Evolutionary conservation across 2,888 invertebrate genomes (phyloP), one percentile per base, ranked within the genome.

Genomic region (Myathropa florea): DNA sequence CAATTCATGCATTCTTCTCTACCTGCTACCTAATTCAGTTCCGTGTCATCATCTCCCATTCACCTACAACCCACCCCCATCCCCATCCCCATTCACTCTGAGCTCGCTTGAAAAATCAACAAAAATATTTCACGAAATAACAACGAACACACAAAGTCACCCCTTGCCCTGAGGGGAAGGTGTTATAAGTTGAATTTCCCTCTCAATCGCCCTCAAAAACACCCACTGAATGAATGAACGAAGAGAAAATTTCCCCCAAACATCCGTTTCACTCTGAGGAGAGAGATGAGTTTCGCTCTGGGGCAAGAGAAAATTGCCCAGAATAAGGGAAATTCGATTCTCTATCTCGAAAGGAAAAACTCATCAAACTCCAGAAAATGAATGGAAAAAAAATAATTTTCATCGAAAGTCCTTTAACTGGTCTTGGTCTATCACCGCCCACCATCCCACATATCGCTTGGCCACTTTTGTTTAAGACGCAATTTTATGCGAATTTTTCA

Each of bases 101-200:
- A 28, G 39, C 12, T n/a, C 46, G 46, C n/a, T 18, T 30, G 68
- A 76, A 82, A 83, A 67, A 26, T 68, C 57, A 73, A 78, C 60
- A 75, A 26, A 73, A 75, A 75, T 12, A 63, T 24, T 36, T 53
- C 53, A 36, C 75, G 70, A 64, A 76, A 79, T 55, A 75, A 84
- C 71, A 76, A 71, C 75, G 46, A 70, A n/a, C 59, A 18, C 30
- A 39, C 57, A 28, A 46, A 46, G 46, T 46, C 46, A 46, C n/a
- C 46, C 46, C 46, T n/a, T 26, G 46, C 18, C 18, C 9, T 4
- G 9, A 53, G 21, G 23, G 36, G 33, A 65, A 71, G 64, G 61
- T 79, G 46, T 39, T 67, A 33, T 30, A 70, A 55, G 14, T 26
- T 4, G 14, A 60, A 67, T 79, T 73, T 33, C 26, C 12, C 28